phyloP scores from a whole-genome alignment of 2,888 invertebrate genomes.

The Cephus spinipes region DNA sequence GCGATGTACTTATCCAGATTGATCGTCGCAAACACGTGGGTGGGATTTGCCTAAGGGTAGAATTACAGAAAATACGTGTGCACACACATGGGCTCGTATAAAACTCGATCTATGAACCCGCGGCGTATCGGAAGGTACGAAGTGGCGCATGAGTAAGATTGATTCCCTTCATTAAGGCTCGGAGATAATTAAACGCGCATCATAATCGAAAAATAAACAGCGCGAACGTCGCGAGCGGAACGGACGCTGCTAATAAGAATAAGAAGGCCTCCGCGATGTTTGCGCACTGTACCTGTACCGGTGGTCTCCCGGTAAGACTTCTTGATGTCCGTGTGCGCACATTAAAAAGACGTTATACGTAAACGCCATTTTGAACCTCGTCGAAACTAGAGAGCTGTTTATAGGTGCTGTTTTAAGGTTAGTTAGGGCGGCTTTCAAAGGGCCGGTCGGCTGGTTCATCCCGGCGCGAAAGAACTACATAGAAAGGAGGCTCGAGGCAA shows the following conservation, averaged over 20 bases:
- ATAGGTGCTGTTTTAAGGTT: background rate
- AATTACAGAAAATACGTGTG: conserved; percentile 12
- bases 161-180: conserved; percentile 44
- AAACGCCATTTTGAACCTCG: background rate
- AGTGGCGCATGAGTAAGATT: conserved; percentile 44
- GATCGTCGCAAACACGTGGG: conserved; percentile 21
- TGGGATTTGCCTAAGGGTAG: conserved; percentile 20
- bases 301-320: background rate
- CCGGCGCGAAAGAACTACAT: background rate
- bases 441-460: conserved; percentile 22
- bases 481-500: background rate
- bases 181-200: conserved; percentile 45
- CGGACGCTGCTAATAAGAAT: conserved; percentile 31
- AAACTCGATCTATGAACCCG: background rate
- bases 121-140: conserved; percentile 8
- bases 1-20: conserved; percentile 18
- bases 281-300: background rate
- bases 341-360: conserved; percentile 39
- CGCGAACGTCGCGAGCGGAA: conserved; percentile 10
- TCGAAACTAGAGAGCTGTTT: conserved; percentile 22
- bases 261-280: conserved; percentile 18
- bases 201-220: conserved; percentile 45
- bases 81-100: background rate
- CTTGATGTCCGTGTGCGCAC: conserved; percentile 14
- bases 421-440: conserved; percentile 44